Evolutionary conservation across 2,797 vertebrate species (phyloP).

Genomic region (Uromys caudimaculatus): DNA sequence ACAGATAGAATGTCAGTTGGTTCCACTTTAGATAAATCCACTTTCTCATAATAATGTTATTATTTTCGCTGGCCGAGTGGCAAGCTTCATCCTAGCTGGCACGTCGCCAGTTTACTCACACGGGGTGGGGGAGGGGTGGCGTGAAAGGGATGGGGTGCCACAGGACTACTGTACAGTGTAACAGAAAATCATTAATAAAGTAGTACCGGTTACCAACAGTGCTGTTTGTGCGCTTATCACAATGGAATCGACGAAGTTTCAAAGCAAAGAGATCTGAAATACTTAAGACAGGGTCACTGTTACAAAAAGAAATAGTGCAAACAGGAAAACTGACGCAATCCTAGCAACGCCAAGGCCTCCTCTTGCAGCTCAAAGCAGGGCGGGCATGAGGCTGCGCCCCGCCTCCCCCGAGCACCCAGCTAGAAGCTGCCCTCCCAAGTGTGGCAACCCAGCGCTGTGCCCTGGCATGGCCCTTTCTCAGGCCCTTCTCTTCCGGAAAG

Average conservation of each 20-base stretch:
- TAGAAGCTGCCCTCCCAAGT: constrained; percentile 71
- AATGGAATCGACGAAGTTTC: constrained; percentile 83
- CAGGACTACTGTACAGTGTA: constrained; percentile 77
- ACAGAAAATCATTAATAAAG: constrained; percentile 82
- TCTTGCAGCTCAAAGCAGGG: constrained; percentile 70
- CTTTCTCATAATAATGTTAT: constrained; percentile 82
- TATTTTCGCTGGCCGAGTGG: constrained; percentile 81
- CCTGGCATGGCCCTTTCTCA: constrained; percentile 70
- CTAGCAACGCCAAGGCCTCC: constrained; percentile 76
- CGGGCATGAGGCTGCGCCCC: constrained; percentile 57
- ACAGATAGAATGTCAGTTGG: constrained; percentile 82
- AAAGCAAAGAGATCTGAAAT: constrained; percentile 76
- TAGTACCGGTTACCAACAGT: constrained; percentile 86
- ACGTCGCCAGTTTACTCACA: constrained; percentile 71
- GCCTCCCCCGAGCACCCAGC: constrained; percentile 69
- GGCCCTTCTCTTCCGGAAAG: constrained; percentile 66
- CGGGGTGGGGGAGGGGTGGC: background rate
- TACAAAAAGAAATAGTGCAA: constrained; percentile 87
- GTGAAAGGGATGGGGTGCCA: constrained; percentile 67
- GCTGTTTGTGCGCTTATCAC: constrained; percentile 85
- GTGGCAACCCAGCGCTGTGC: constrained; percentile 75
- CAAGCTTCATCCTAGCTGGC: constrained; percentile 82
- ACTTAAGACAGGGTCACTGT: constrained; percentile 78
- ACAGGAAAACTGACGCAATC: constrained; percentile 87
- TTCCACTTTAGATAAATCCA: constrained; percentile 81